Conservation (phyloP, 1,140 invertebrate species). For the Drosophila azteca region DNA sequence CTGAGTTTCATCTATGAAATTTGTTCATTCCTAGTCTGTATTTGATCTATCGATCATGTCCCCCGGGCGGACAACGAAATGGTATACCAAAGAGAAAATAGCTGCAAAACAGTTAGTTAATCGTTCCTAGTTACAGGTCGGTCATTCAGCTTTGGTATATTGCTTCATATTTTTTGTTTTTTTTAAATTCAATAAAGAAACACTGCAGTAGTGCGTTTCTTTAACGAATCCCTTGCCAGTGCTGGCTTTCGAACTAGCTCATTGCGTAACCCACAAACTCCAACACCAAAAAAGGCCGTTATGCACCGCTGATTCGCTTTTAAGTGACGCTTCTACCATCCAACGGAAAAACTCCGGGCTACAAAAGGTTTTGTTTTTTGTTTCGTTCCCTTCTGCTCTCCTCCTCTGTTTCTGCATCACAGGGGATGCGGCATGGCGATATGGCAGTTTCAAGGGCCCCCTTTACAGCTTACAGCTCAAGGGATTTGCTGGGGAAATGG, state of each 20-base stretch:
- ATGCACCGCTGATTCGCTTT: slow-evolving; percentile 63
- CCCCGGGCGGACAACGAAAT: no score
- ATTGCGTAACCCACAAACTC: neutral
- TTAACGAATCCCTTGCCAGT: neutral
- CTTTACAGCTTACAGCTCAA: slow-evolving; percentile 58
- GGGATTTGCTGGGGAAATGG: slow-evolving; percentile 50
- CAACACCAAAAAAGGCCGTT: slow-evolving; percentile 48
- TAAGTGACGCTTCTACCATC: slow-evolving; percentile 57
- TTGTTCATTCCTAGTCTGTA: no score
- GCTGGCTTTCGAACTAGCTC: slow-evolving; percentile 6
- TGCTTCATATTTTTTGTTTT: no score
- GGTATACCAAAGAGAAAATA: no score
- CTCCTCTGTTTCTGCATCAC: neutral
- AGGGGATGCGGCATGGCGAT: slow-evolving; percentile 2
- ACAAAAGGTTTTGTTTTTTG: slow-evolving; percentile 42
- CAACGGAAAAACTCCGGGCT: slow-evolving; percentile 49
- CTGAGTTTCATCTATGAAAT: no score
- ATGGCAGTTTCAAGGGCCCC: slow-evolving; percentile 7
- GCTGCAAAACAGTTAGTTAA: no score
- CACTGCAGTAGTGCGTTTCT: no score
- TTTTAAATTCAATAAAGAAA: no score
- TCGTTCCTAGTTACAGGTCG: no score
- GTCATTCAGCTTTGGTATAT: no score
- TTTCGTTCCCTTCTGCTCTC: slow-evolving; percentile 23
- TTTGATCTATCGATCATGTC: no score